Percentiles rank a stretch among this genome's conserved stretches.
Evolutionary conservation across 92 coral and sea anemone genomes (phyloP).

Genomic region (Palythoa heliodiscus): DNA sequence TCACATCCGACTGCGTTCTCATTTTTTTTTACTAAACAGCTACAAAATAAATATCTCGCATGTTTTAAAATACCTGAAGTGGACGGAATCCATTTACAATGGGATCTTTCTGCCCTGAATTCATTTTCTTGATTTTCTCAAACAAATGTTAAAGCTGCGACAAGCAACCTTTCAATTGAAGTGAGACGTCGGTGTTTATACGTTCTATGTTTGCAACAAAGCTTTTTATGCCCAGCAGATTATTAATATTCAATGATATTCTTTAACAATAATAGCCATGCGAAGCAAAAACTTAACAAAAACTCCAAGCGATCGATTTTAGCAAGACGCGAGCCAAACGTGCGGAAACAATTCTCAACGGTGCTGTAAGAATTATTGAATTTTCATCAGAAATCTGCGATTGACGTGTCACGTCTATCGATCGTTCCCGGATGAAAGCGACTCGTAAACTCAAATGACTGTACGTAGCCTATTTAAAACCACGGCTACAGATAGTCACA

Average conservation of each 20-base stretch:
- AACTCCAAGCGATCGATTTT: background rate
- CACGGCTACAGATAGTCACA: background rate
- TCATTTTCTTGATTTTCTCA: background rate
- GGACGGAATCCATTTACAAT: background rate
- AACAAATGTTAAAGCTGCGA: background rate
- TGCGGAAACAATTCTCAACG: background rate
- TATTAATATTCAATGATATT: background rate
- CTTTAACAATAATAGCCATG: background rate
- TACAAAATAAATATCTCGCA: background rate
- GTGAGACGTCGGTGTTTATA: background rate
- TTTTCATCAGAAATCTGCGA: background rate
- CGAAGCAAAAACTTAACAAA: background rate
- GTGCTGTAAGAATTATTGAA: background rate
- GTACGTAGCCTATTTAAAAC: no score
- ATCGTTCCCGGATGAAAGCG: background rate
- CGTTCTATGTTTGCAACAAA: background rate
- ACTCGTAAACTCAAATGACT: background rate
- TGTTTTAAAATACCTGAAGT: conserved; percentile 10
- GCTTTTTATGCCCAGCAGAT: background rate
- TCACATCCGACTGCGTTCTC: background rate
- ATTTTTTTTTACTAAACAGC: background rate
- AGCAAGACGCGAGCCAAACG: background rate
- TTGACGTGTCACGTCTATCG: background rate
- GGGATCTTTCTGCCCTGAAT: conserved; percentile 12
- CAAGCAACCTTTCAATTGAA: background rate